phyloP scores from a whole-genome alignment of 2,888 invertebrate genomes.

The Scaptomyza polygonia region DNA sequence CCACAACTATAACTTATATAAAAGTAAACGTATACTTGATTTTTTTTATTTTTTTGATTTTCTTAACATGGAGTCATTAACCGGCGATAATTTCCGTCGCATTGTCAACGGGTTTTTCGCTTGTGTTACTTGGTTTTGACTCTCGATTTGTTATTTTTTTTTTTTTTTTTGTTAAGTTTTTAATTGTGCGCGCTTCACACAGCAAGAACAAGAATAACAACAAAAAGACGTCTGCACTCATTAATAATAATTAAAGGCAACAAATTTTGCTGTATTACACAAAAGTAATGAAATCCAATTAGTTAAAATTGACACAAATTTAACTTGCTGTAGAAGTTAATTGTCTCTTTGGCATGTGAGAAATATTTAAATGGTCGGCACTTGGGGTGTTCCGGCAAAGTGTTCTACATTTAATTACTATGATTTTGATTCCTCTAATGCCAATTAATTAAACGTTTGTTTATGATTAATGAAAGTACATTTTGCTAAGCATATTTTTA shows the following conservation, averaged over 20 bases:
- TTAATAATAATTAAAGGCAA: slow-evolving; percentile 48
- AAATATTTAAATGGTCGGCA: neutral
- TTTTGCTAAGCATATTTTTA: slow-evolving; percentile 3
- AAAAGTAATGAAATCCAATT: slow-evolving; percentile 56
- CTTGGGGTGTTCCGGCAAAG: slow-evolving; percentile 25
- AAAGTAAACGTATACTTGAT: neutral
- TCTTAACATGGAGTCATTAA: slow-evolving; percentile 53
- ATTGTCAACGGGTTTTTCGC: slow-evolving; percentile 62
- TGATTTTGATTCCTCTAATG: slow-evolving; percentile 3
- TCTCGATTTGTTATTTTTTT: slow-evolving; percentile 14
- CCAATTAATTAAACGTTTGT: neutral
- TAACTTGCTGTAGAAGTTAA: slow-evolving; percentile 13
- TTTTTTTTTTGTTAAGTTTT: slow-evolving; percentile 23
- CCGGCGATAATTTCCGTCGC: slow-evolving; percentile 52
- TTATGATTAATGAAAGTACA: neutral
- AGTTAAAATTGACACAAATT: slow-evolving; percentile 42
- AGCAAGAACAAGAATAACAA: slow-evolving; percentile 8
- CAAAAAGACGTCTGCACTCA: slow-evolving; percentile 18
- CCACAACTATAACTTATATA: neutral
- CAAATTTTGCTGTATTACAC: slow-evolving; percentile 25
- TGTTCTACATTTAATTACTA: slow-evolving; percentile 24
- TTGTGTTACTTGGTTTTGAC: slow-evolving; percentile 1
- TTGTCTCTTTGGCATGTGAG: slow-evolving; percentile 16
- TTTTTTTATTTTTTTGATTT: neutral
- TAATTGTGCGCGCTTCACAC: slow-evolving; percentile 45